Evolutionary conservation across 2,113 vertebrate genomes (phyloP), one percentile per base, ranked within the genome.

Genomic region (Atlantisia rogersi): DNA sequence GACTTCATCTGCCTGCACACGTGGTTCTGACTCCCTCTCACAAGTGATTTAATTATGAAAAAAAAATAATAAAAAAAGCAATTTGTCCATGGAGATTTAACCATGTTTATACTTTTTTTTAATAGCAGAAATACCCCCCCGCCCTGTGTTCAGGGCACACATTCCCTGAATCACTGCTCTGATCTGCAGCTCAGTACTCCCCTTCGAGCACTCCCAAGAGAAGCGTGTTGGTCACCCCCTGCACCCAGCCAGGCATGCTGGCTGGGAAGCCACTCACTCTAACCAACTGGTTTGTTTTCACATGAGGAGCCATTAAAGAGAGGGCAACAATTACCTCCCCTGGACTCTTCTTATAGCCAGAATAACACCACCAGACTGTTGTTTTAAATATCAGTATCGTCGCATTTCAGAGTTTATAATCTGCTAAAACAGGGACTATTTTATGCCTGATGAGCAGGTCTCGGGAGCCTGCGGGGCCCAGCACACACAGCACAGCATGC

Each of bases 111-210:
- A 53, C 13, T 21, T 50, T 20, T 29, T 6, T 42, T 67, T 37
- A 60, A 12, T 15, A 67, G 15, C 31, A 86, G 59, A 86, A 85
- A 79, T 73, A 37, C 15, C 13, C 32, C 32, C 35, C 35, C 0
- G 0, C 22, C 29, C 18, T 2, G 0, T 20, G 5, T 32, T 53
- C 20, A 39, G 32, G 26, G 24, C 0, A 0, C 5, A 1, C 3
- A 2, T 74, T 74, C 40, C 26, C 64, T 22, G 31, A 74, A 69
- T 31, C 5, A 4, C 24, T 58, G 35, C 44, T 82, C 35, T 53
- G 44, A 94, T 15, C 17, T 59, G 31, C 46, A 82, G 42, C 11
- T 60, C 55, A n/a, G 17, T 11, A 44, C 1, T 12, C 18, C 8
- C 5, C 14, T 81, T 63, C 25, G 48, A 16, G 16, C 3, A 29